A percentile compares a stretch with the other conserved stretches of the same genome.
Conservation (phyloP, 2,888 invertebrate genomes). For the Amaurobius ferox region DNA sequence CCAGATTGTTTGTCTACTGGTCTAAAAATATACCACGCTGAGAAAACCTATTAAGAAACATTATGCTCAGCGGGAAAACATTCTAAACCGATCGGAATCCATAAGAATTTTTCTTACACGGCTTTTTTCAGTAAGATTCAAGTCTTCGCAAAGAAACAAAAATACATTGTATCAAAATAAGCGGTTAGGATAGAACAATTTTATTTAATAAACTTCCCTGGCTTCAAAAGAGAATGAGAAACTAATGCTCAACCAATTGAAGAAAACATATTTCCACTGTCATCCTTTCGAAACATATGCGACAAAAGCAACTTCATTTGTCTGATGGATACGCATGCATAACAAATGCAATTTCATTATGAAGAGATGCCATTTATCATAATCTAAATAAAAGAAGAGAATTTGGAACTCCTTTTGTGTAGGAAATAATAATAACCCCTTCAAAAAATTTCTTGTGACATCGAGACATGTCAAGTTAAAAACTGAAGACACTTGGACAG, state of each 20-base stretch:
- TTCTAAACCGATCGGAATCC: neutral
- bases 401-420: constrained; percentile 3
- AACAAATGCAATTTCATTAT: constrained; percentile 70
- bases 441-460: constrained; percentile 49
- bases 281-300: constrained; percentile 49
- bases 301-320: constrained; percentile 24
- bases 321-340: constrained; percentile 52
- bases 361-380: constrained; percentile 57
- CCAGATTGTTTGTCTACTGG: neutral
- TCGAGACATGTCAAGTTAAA: constrained; percentile 56
- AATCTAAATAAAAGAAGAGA: constrained; percentile 56
- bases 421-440: neutral
- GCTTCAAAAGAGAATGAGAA: constrained; percentile 6
- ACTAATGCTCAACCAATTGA: constrained; percentile 12
- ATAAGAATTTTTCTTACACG: neutral
- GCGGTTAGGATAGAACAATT: constrained; percentile 10
- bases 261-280: constrained; percentile 36
- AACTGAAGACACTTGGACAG: constrained; percentile 55
- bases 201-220: constrained; percentile 41
- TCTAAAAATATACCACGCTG: constrained; percentile 2
- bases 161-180: constrained; percentile 49
- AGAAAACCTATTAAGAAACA: constrained; percentile 16
- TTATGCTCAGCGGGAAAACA: constrained; percentile 2
- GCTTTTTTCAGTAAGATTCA: neutral
- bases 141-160: neutral